A percentile compares a stretch with the other conserved stretches of the same genome.
phyloP scores from a whole-genome alignment of 2,888 invertebrate genomes.

The Pollenia labialis region DNA sequence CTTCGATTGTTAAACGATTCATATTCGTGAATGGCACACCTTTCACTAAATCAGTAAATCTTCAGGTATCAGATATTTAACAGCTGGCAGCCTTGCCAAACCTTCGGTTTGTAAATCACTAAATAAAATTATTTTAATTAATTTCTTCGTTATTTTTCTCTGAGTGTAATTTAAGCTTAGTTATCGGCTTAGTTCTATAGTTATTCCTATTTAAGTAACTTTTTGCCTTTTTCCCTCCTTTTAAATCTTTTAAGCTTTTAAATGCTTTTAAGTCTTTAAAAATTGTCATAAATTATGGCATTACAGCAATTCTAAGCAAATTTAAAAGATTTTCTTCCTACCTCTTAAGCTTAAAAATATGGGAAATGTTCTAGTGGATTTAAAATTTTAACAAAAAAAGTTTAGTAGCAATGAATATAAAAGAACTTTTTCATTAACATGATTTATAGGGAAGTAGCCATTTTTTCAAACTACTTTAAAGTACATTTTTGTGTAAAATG shows the following conservation, averaged over 20 bases:
- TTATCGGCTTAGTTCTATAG: background rate
- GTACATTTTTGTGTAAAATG: background rate
- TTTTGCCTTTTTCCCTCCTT: background rate
- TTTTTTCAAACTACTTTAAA: background rate
- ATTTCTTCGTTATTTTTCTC: slow-evolving; percentile 4
- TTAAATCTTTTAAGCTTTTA: slow-evolving; percentile 55
- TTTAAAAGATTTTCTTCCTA: slow-evolving; percentile 8
- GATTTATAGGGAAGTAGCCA: slow-evolving; percentile 50
- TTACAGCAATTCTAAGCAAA: slow-evolving; percentile 32
- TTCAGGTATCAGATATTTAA: too few relatives aligned
- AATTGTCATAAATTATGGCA: slow-evolving; percentile 65
- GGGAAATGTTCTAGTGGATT: slow-evolving; percentile 28
- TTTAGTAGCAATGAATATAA: slow-evolving; percentile 1
- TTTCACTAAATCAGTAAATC: too few relatives aligned
- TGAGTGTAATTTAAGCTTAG: slow-evolving; percentile 9
- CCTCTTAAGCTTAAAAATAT: background rate
- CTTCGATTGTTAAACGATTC: too few relatives aligned
- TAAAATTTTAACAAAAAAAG: slow-evolving; percentile 10
- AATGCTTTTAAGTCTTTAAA: slow-evolving; percentile 57
- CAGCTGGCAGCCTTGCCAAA: too few relatives aligned
- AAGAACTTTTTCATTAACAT: slow-evolving; percentile 55
- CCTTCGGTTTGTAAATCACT: too few relatives aligned
- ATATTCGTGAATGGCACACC: too few relatives aligned
- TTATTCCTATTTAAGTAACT: background rate
- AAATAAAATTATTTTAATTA: background rate